A percentile compares a stretch with the other conserved stretches of the same genome.
Evolutionary conservation across 2,113 vertebrate genomes (phyloP).

Genomic region (Lepus europaeus): DNA sequence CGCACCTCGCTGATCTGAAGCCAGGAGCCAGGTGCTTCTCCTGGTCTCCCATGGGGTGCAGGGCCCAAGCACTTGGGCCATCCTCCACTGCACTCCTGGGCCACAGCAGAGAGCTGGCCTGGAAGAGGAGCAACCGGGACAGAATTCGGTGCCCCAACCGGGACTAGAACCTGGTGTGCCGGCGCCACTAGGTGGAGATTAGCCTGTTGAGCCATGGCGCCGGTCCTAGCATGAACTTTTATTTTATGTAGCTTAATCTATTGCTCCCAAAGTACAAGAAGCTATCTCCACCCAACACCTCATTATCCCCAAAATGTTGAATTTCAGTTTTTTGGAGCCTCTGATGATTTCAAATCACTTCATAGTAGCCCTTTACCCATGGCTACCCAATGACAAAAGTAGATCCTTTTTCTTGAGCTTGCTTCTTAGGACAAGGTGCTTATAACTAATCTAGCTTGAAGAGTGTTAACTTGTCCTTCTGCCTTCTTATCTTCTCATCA

Average conservation of each 20-base stretch:
- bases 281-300: neutral
- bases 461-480: neutral
- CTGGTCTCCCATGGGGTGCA: no score
- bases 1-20: no score
- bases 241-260: neutral
- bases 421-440: neutral
- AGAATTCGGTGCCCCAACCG: no score
- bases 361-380: neutral
- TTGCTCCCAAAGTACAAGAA: neutral
- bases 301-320: neutral
- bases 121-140: no score
- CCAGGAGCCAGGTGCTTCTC: no score
- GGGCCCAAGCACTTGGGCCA: no score
- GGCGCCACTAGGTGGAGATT: no score
- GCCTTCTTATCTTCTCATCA: conserved; percentile 24
- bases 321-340: neutral
- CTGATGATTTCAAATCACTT: neutral
- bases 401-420: neutral
- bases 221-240: neutral
- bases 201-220: no score
- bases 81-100: no score
- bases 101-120: no score
- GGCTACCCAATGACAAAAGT: neutral
- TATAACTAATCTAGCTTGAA: neutral
- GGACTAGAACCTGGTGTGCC: no score